Evolutionary conservation across 2,888 invertebrate genomes (phyloP).

Genomic region (Hipparchia sbordonii): DNA sequence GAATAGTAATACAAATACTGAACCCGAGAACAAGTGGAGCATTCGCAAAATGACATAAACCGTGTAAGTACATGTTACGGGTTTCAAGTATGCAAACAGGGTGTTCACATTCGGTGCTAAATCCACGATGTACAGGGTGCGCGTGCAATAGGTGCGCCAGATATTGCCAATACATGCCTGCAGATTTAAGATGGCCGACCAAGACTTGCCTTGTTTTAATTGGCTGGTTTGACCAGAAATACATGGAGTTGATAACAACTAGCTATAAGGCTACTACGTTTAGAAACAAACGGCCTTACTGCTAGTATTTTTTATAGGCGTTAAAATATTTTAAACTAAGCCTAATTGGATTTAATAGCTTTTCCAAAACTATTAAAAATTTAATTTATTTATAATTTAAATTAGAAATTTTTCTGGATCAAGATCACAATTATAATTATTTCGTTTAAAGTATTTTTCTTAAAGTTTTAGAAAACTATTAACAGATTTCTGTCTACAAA

Average conservation of each 20-base stretch:
- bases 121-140: constrained; percentile 52
- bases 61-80: constrained; percentile 15
- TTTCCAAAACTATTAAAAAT: too few species aligned
- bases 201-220: constrained; percentile 81
- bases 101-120: constrained; percentile 48
- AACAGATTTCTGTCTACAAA: too few species aligned
- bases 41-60: constrained; percentile 19
- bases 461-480: too few species aligned
- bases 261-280: neutral
- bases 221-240: constrained; percentile 53
- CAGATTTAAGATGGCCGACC: constrained; percentile 80
- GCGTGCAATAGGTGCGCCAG: constrained; percentile 66
- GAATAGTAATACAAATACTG: neutral
- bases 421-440: too few species aligned
- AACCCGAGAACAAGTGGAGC: constrained; percentile 14
- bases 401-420: too few species aligned
- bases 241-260: constrained; percentile 49
- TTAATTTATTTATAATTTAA: too few species aligned
- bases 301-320: too few species aligned
- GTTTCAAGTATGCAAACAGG: constrained; percentile 37
- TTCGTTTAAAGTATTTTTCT: too few species aligned
- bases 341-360: too few species aligned
- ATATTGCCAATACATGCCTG: constrained; percentile 78
- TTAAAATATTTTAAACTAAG: too few species aligned
- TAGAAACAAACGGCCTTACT: too few species aligned